Conservation (phyloP, 2,797 vertebrate species). For the Danio albolineatus region DNA sequence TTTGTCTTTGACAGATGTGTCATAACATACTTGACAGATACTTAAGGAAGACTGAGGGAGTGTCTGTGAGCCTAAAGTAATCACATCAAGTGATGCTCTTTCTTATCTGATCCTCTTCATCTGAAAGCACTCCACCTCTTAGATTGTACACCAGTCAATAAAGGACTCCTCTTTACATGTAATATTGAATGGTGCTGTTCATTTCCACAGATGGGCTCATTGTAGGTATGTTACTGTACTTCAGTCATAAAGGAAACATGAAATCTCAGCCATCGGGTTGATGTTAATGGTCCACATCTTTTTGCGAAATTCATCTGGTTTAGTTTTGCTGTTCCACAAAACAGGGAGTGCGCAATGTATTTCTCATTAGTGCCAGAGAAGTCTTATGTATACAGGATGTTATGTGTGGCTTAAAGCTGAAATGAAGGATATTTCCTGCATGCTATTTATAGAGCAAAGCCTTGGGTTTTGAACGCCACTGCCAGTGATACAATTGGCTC, state of each 20-base stretch:
- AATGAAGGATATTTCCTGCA: constrained; percentile 53
- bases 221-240: background rate
- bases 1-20: constrained; percentile 3
- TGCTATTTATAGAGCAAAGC: constrained; percentile 45
- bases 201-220: constrained; percentile 34
- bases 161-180: background rate
- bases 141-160: background rate
- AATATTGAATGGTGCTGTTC: background rate
- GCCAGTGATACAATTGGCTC: constrained; percentile 7
- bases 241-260: background rate
- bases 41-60: constrained; percentile 11
- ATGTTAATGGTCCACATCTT: constrained; percentile 7
- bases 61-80: constrained; percentile 3
- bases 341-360: constrained; percentile 6
- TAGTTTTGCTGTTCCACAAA: constrained; percentile 14
- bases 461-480: constrained; percentile 17
- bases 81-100: background rate
- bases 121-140: background rate
- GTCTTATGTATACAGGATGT: constrained; percentile 51
- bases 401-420: constrained; percentile 40
- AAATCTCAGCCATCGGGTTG: background rate
- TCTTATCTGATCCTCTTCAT: background rate
- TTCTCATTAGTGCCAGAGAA: constrained; percentile 16
- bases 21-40: constrained; percentile 2
- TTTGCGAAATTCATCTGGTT: constrained; percentile 27